Conservation (phyloP, 2,888 invertebrate genomes). For the Conchocele bisecta region DNA sequence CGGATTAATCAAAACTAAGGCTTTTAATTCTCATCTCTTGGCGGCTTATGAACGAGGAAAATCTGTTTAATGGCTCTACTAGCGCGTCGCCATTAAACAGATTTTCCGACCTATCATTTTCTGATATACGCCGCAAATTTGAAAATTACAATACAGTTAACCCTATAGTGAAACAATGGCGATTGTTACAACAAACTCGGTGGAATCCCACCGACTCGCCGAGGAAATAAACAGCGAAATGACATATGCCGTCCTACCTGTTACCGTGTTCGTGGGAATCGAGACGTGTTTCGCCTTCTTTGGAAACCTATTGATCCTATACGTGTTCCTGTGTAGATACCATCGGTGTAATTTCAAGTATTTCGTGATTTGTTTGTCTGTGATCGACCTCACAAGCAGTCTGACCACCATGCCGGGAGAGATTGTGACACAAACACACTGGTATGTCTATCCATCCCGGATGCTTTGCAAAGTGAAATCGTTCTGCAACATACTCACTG, state of each 20-base stretch:
- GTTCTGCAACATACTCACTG: constrained; percentile 32
- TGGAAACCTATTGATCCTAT: constrained; percentile 17
- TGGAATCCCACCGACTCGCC: no score
- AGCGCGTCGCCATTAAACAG: no score
- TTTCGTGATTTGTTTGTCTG: constrained; percentile 26
- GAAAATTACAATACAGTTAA: no score
- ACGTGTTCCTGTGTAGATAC: constrained; percentile 16
- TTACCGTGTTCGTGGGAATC: constrained; percentile 25
- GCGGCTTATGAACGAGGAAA: no score
- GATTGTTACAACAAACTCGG: no score
- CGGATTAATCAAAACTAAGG: no score
- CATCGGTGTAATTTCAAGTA: constrained; percentile 28
- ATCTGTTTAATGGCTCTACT: no score
- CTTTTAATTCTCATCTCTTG: no score
- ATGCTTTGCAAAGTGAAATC: constrained; percentile 21
- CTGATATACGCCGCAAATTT: no score
- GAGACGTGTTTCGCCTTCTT: constrained; percentile 23
- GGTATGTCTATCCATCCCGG: constrained; percentile 26
- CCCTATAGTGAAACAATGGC: no score
- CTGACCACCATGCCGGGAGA: constrained; percentile 47
- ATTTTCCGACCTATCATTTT: no score
- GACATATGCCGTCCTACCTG: constrained; percentile 9
- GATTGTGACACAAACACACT: constrained; percentile 23
- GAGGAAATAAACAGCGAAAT: constrained; percentile 24
- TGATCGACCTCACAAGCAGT: constrained; percentile 15